Conservation (phyloP, 2,113 vertebrate genomes). For the Bos taurus region DNA sequence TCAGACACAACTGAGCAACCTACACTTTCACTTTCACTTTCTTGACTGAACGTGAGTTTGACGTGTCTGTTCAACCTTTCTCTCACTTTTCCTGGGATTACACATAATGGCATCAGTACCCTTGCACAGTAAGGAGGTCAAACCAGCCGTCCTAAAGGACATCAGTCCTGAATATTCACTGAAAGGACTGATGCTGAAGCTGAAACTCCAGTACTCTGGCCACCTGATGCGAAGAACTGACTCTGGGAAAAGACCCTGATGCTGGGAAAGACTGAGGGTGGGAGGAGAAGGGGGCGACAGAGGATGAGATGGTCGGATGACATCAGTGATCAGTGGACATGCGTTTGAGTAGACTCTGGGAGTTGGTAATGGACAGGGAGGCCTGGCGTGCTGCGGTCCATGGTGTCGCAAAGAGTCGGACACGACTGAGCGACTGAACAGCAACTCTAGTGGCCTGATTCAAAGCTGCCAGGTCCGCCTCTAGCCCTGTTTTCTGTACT, state of each 20-base stretch:
- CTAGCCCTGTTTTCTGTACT: fast-evolving
- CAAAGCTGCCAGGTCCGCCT: background rate
- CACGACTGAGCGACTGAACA: fast-evolving
- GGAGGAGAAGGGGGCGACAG: background rate
- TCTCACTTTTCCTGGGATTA: background rate
- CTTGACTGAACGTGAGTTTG: background rate
- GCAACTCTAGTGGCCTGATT: background rate
- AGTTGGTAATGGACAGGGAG: background rate
- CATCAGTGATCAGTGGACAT: background rate
- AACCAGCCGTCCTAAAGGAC: background rate
- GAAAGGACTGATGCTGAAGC: background rate
- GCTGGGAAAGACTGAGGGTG: background rate
- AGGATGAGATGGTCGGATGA: background rate
- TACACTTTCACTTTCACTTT: background rate
- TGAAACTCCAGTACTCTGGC: background rate
- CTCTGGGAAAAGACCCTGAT: background rate
- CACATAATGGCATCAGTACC: background rate
- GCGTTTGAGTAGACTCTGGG: background rate
- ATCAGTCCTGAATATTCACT: background rate
- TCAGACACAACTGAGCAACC: background rate
- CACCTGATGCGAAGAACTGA: background rate
- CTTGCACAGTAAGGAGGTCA: background rate
- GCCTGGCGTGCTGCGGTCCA: background rate
- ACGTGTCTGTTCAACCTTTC: background rate
- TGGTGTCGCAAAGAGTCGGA: fast-evolving